A percentile compares a stretch with the other conserved stretches of the same genome.
phyloP scores from a whole-genome alignment of 2,888 invertebrate species.

The Melolontha melolontha region DNA sequence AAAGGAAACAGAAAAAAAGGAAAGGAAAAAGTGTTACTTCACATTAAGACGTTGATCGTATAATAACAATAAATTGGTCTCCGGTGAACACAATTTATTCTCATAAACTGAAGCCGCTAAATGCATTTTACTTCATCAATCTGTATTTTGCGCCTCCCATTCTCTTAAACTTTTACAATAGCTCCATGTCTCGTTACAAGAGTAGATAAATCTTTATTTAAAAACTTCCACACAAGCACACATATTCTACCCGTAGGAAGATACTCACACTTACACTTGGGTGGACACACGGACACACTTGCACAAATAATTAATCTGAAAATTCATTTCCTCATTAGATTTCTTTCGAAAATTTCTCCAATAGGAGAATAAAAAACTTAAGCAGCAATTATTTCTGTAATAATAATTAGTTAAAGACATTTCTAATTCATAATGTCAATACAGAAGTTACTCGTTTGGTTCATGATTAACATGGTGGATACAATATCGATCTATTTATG shows the following conservation, averaged over 20 bases:
- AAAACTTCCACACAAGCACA: constrained; percentile 15
- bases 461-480: too few relatives aligned
- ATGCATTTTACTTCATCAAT: constrained; percentile 54
- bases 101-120: constrained; percentile 50
- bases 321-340: too few relatives aligned
- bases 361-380: too few relatives aligned
- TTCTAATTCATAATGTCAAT: too few relatives aligned
- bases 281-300: too few relatives aligned
- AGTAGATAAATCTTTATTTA: constrained; percentile 45
- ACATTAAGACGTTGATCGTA: constrained; percentile 49
- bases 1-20: constrained; percentile 10
- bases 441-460: too few relatives aligned
- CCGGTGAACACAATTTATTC: constrained; percentile 51
- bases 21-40: constrained; percentile 48
- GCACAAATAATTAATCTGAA: too few relatives aligned
- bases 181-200: constrained; percentile 44
- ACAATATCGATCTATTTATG: too few relatives aligned
- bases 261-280: constrained; percentile 14
- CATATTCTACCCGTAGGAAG: neutral
- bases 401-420: too few relatives aligned
- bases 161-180: constrained; percentile 48
- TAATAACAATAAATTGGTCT: constrained; percentile 53
- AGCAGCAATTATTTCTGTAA: too few relatives aligned
- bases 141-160: constrained; percentile 49
- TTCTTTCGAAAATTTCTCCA: too few relatives aligned